A percentile compares a stretch with the other conserved stretches of the same genome.
phyloP scores from a whole-genome alignment of 2,888 invertebrate genomes.

The Parasteatoda lunata region DNA sequence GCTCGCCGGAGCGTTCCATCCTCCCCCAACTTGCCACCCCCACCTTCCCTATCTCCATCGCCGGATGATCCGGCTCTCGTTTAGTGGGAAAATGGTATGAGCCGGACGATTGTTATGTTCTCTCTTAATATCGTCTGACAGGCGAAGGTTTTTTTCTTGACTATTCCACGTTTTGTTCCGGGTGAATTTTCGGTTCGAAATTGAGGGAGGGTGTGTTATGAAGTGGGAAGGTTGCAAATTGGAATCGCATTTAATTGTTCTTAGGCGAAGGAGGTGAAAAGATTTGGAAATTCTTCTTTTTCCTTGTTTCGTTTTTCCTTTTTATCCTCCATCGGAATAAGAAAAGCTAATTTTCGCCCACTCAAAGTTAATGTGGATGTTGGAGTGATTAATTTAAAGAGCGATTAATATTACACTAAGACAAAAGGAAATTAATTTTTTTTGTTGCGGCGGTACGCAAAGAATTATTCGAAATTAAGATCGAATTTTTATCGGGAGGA shows the following conservation, averaged over 20 bases:
- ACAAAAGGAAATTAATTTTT: too few relatives aligned
- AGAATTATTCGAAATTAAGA: too few relatives aligned
- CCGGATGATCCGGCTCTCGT: neutral
- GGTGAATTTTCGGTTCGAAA: neutral
- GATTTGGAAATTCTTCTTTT: neutral
- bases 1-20: constrained; percentile 55
- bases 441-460: too few relatives aligned
- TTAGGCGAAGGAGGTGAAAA: neutral
- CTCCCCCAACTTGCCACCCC: constrained; percentile 10
- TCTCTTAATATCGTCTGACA: constrained; percentile 5
- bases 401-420: too few relatives aligned
- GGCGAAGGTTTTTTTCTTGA: neutral
- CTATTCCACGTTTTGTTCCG: neutral
- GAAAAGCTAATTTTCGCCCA: too few relatives aligned
- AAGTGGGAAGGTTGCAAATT: neutral
- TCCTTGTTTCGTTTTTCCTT: neutral
- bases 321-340: too few relatives aligned
- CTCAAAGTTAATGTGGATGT: too few relatives aligned
- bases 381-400: too few relatives aligned
- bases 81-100: constrained; percentile 31
- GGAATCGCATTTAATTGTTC: neutral
- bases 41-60: neutral
- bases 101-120: neutral
- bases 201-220: neutral
- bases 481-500: too few relatives aligned